Evolutionary conservation across 2,888 invertebrate species (phyloP).

Genomic region (Ephialtes manifestator): DNA sequence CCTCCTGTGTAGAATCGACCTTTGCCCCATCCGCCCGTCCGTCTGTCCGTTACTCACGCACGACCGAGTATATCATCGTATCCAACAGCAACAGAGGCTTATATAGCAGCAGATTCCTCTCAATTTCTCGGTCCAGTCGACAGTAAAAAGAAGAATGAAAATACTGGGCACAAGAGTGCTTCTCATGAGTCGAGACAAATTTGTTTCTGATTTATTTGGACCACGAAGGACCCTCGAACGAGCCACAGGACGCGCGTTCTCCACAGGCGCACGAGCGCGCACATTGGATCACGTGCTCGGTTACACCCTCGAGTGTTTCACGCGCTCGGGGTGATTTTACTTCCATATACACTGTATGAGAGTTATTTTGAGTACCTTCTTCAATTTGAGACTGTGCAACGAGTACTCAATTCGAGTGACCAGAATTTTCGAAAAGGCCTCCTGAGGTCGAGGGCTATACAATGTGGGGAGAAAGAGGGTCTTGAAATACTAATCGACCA

Average conservation of each 20-base stretch:
- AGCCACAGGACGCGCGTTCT: conserved; percentile 63
- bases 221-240: conserved; percentile 76
- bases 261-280: conserved; percentile 75
- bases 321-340: conserved; percentile 48
- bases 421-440: conserved; percentile 45
- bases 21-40: conserved; percentile 9
- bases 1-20: conserved; percentile 21
- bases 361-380: conserved; percentile 39
- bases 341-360: conserved; percentile 7
- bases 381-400: conserved; percentile 21
- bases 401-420: conserved; percentile 32
- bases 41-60: conserved; percentile 77
- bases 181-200: conserved; percentile 73
- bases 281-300: conserved; percentile 83
- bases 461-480: not conserved
- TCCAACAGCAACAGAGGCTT: conserved; percentile 27
- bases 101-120: not conserved
- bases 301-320: conserved; percentile 81
- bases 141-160: conserved; percentile 7
- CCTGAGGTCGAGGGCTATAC: conserved; percentile 1
- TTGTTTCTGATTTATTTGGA: conserved; percentile 83
- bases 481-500: not conserved
- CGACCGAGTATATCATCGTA: conserved; percentile 77
- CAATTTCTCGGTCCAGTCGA: conserved; percentile 33
- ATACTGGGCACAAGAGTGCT: not conserved